phyloP scores from a whole-genome alignment of 2,113 vertebrate genomes.

The Fulica atra region DNA sequence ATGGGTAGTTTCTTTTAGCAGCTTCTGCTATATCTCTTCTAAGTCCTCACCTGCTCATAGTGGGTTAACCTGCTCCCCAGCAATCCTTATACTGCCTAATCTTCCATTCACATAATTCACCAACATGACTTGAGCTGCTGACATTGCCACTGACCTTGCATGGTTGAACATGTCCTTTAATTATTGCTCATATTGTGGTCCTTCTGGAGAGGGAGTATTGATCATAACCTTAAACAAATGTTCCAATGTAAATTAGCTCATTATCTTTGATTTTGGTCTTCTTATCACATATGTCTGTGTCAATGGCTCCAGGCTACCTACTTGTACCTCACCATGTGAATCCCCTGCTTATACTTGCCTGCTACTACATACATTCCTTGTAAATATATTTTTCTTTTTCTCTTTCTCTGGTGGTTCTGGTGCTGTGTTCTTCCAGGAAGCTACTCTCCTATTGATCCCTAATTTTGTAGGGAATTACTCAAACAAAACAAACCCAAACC shows the following conservation, averaged over 20 bases:
- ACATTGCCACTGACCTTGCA: background rate
- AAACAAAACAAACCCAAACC: background rate
- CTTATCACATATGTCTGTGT: background rate
- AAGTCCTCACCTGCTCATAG: background rate
- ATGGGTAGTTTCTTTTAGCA: background rate
- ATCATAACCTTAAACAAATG: background rate
- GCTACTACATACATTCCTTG: background rate
- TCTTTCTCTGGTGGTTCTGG: background rate
- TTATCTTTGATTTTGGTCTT: background rate
- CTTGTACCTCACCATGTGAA: background rate
- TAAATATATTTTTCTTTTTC: background rate
- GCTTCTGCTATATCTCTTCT: background rate
- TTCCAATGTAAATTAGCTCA: background rate
- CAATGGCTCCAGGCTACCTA: background rate
- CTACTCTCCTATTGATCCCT: background rate
- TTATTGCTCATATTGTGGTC: background rate
- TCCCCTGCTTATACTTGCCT: background rate
- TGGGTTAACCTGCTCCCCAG: background rate
- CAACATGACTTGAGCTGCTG: background rate
- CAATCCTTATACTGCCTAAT: background rate
- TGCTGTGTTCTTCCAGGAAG: background rate
- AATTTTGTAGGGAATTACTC: background rate
- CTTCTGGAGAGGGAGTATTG: background rate
- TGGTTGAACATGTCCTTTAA: background rate
- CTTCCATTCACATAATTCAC: background rate